Base-by-base conservation (phyloP, 2,888 invertebrate species). In the Ennomos erosarius region DNA sequence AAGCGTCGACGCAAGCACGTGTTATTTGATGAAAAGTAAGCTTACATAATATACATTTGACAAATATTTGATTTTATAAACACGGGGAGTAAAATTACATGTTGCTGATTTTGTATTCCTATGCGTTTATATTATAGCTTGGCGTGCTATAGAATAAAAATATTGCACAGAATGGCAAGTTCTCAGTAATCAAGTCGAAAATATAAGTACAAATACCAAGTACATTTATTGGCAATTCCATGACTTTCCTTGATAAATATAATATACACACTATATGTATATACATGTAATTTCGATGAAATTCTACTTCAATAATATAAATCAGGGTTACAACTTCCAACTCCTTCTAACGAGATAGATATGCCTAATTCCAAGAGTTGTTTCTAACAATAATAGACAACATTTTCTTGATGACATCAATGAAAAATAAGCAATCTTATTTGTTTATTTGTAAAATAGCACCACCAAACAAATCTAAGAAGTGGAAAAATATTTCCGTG, bases 301-400 rank as follows among this genome's bases (percentile, higher is more conserved):
- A 42, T 38, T 49, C 37, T 33, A 48, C 59, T 56, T 6, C 26
- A 26, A 26, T 26, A 26, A 38, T 51, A 46, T 54, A 52, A 49
- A 38, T 50, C 33, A 46, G 53, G 13, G 36, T 37, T 54, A 49
- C 37, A 43, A 9, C 12, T 13, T 11, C 11, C 37, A 43, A 9
- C 12, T 13, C 10, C 11, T 42, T 11, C 11, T 35, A 43, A 57
- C 40, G 54, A 37, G 12, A 55, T 37, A 56, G 59, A 62, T 65
- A 65, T 65, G 59, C 51, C 42, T 56, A 61, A 45, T 54, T 64
- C 43, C 38, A 48, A 51, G 26, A 47, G 13, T 10, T 10, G 10
- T 33, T 35, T 16, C 16, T 11, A 45, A 54, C 13, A 11, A 26
- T 35, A 10, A 35, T 46, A 36, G 35, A 46, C 9, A 35, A 35